Percentiles rank a stretch among this genome's conserved stretches.
phyloP scores from a whole-genome alignment of 1,140 invertebrate genomes.

The Pseudomyrmex flavicornis region DNA sequence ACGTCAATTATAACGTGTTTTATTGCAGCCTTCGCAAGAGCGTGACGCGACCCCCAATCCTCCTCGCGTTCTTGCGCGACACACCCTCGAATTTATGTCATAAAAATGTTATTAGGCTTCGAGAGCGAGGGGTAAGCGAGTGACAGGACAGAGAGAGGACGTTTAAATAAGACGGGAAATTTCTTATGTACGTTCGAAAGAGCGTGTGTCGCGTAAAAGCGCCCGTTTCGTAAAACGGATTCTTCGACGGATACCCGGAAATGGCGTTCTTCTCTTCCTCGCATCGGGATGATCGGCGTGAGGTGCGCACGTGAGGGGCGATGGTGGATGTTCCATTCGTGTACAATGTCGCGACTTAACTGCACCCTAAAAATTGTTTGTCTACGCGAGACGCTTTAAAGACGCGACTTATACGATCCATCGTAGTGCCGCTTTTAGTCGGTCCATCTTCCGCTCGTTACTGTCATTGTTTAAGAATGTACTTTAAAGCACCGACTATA shows the following conservation, averaged over 20 bases:
- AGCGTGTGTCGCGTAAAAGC: slow-evolving; percentile 74
- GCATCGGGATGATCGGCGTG: slow-evolving; percentile 65
- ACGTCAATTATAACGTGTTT: slow-evolving; percentile 85
- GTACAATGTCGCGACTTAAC: slow-evolving; percentile 74
- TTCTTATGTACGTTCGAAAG: slow-evolving; percentile 76
- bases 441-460: slow-evolving; percentile 42
- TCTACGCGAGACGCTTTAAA: slow-evolving; percentile 71
- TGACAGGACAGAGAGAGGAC: slow-evolving; percentile 56
- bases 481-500: slow-evolving; percentile 64
- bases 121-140: not conserved
- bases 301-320: not conserved
- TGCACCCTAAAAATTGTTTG: slow-evolving; percentile 82
- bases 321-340: not conserved
- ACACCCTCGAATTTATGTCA: slow-evolving; percentile 82
- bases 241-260: slow-evolving; percentile 61
- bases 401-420: slow-evolving; percentile 68
- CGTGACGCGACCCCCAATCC: slow-evolving; percentile 47
- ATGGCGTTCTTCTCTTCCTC: slow-evolving; percentile 44
- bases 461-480: slow-evolving; percentile 59
- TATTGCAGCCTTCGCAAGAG: slow-evolving; percentile 76
- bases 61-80: slow-evolving; percentile 66
- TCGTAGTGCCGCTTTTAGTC: slow-evolving; percentile 51
- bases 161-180: slow-evolving; percentile 84
- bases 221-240: slow-evolving; percentile 70
- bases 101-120: slow-evolving; percentile 84